Conservation (phyloP, 2,113 vertebrate species). For the Bos javanicus region DNA sequence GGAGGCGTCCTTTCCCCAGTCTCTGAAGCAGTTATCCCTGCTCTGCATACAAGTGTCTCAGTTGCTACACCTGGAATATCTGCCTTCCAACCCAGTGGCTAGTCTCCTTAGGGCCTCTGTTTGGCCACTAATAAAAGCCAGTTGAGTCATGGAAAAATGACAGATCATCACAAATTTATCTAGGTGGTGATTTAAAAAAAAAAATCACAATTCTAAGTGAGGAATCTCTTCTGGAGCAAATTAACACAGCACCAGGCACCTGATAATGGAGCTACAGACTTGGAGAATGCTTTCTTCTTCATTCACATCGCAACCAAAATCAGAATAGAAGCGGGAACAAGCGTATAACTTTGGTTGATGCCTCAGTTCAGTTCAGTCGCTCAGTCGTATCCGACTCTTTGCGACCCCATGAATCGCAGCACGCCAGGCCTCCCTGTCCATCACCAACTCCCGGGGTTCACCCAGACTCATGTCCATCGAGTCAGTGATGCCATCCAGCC, state of each 20-base stretch:
- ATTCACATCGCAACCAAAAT: neutral
- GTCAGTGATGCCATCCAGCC: neutral
- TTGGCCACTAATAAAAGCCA: neutral
- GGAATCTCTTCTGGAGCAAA: neutral
- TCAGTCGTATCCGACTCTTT: neutral
- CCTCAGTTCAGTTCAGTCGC: neutral
- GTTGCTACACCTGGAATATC: neutral
- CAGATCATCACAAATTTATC: neutral
- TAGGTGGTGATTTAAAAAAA: neutral
- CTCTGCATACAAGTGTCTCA: neutral
- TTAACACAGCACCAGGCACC: neutral
- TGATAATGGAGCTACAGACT: neutral
- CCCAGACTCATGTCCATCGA: rapidly evolving
- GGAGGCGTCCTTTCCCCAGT: neutral
- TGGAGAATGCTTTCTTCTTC: neutral
- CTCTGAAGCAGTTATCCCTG: neutral
- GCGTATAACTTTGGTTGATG: neutral
- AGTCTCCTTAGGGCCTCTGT: neutral
- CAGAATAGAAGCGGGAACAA: neutral
- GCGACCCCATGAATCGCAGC: rapidly evolving
- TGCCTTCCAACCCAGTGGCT: neutral
- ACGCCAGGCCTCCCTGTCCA: neutral
- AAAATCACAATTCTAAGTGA: neutral
- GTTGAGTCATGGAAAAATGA: neutral
- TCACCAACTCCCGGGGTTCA: rapidly evolving